phyloP scores from a whole-genome alignment of 2,888 invertebrate genomes.

The Dione vanillae region DNA sequence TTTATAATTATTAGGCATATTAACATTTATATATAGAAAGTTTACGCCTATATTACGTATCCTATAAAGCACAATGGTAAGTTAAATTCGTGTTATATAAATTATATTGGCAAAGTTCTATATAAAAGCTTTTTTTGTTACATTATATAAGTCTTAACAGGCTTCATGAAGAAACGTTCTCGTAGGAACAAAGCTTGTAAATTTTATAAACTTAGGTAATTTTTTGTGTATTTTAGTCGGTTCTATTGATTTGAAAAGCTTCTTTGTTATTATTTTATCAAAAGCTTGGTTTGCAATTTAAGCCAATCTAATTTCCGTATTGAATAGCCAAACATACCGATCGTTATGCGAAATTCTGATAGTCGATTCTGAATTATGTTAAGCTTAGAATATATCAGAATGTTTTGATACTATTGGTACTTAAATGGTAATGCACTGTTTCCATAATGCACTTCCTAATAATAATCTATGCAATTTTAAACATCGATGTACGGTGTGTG shows the following conservation, averaged over 20 bases:
- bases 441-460: not conserved
- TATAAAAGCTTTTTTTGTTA: too few species aligned
- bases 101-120: too few species aligned
- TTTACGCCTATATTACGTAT: not conserved
- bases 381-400: slow-evolving; percentile 29
- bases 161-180: too few species aligned
- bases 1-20: not conserved
- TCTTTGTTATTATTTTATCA: slow-evolving; percentile 32
- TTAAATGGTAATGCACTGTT: not conserved
- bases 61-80: not conserved
- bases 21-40: not conserved
- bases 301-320: slow-evolving; percentile 27
- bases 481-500: too few species aligned
- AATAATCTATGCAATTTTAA: not conserved
- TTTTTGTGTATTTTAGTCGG: not conserved
- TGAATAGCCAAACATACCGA: slow-evolving; percentile 16
- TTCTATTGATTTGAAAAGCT: not conserved
- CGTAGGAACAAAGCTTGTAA: too few species aligned
- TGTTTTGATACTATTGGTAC: slow-evolving; percentile 4
- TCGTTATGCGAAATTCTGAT: slow-evolving; percentile 24
- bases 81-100: not conserved
- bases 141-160: too few species aligned
- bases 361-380: slow-evolving; percentile 29
- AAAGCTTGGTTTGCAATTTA: slow-evolving; percentile 30
- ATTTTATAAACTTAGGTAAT: too few species aligned